Percentiles rank a stretch among this genome's conserved stretches.
Evolutionary conservation across 2,113 vertebrate species (phyloP).

Genomic region (Oenanthe melanoleuca): DNA sequence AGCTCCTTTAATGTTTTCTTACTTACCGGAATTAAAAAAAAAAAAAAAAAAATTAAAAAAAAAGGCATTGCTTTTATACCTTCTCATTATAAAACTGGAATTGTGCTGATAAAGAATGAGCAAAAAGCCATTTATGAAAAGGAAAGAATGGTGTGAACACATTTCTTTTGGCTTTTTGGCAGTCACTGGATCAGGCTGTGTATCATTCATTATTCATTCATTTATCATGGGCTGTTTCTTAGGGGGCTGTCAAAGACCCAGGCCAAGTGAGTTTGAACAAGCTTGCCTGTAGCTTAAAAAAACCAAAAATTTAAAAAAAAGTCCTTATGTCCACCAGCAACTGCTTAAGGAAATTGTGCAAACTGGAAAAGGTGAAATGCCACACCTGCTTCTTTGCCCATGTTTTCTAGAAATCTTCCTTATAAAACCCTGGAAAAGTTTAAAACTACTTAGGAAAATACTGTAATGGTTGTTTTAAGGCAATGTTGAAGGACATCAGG

Average conservation of each 20-base stretch:
- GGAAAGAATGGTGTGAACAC: background rate
- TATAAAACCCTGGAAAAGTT: background rate
- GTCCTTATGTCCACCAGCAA: rapidly evolving
- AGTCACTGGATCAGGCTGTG: background rate
- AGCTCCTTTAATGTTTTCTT: background rate
- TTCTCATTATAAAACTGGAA: background rate
- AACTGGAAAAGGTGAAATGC: background rate
- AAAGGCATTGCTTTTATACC: background rate
- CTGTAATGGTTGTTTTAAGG: background rate
- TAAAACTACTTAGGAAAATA: background rate
- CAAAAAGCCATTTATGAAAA: background rate
- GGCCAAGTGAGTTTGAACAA: background rate
- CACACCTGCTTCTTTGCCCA: background rate
- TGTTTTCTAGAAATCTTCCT: background rate
- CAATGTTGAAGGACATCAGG: background rate
- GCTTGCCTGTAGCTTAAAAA: background rate
- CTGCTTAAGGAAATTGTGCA: background rate
- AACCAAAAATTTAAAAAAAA: background rate
- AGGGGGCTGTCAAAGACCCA: background rate
- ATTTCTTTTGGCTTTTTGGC: background rate
- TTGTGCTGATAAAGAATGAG: background rate
- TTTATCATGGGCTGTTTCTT: background rate
- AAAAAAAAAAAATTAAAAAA: background rate
- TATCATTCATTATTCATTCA: background rate
- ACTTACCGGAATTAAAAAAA: background rate